phyloP scores from a whole-genome alignment of 2,797 vertebrate genomes.

The Hydrolagus colliei region DNA sequence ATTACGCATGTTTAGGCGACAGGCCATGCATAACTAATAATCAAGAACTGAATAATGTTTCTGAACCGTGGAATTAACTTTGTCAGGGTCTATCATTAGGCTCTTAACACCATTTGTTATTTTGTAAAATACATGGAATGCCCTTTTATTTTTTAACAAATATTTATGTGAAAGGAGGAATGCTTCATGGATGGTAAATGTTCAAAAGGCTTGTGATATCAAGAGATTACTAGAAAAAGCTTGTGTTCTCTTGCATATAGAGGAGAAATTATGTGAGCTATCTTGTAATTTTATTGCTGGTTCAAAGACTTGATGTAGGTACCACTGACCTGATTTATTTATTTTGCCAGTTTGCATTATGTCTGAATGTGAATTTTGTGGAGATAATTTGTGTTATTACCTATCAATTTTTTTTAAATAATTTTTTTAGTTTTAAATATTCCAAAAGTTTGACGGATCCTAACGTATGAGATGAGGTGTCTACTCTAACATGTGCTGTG shows the following conservation, averaged over 20 bases:
- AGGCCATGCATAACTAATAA: too few relatives aligned
- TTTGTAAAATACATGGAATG: background rate
- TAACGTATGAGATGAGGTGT: constrained; percentile 1
- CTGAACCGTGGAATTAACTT: too few relatives aligned
- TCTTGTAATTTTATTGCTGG: background rate
- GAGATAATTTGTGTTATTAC: too few relatives aligned
- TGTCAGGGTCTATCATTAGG: too few relatives aligned
- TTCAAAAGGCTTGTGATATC: too few relatives aligned
- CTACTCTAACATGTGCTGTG: constrained; percentile 1
- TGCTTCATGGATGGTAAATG: background rate
- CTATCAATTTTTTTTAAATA: background rate
- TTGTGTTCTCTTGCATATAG: background rate
- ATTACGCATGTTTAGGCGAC: too few relatives aligned
- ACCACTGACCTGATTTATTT: background rate
- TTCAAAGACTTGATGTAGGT: background rate
- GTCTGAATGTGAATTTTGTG: too few relatives aligned
- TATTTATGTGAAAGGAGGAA: background rate
- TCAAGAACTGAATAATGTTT: too few relatives aligned
- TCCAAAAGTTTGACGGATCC: background rate
- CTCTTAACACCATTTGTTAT: background rate
- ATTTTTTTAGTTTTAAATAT: constrained; percentile 18
- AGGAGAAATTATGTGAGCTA: background rate
- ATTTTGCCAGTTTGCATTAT: too few relatives aligned
- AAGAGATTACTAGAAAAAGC: too few relatives aligned
- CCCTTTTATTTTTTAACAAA: background rate